A percentile compares a stretch with the other conserved stretches of the same genome.
Evolutionary conservation across 2,797 vertebrate species (phyloP).

Genomic region (Anolis apletophallus): DNA sequence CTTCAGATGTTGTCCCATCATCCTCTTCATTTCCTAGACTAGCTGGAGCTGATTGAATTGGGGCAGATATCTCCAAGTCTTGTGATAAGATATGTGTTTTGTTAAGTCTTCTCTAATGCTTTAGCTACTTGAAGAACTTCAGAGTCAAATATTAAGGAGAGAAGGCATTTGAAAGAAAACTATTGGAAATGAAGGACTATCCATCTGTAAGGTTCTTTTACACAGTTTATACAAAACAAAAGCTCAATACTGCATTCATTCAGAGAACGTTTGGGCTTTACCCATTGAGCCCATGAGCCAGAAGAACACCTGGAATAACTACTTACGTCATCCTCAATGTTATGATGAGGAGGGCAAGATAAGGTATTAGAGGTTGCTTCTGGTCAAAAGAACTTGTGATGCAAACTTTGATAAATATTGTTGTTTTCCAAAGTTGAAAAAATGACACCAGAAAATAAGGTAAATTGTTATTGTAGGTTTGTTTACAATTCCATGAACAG

Average conservation of each 20-base stretch:
- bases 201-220: background rate
- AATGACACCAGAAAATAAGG: background rate
- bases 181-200: background rate
- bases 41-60: too few species aligned
- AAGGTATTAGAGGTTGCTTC: background rate
- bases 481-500: background rate
- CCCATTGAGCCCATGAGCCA: background rate
- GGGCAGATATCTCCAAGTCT: too few species aligned
- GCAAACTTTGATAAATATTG: background rate
- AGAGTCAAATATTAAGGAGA: background rate
- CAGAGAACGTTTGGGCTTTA: background rate
- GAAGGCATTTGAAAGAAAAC: background rate
- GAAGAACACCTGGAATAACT: slow-evolving; percentile 11
- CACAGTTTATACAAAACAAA: background rate
- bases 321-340: background rate
- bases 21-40: background rate
- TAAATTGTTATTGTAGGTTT: slow-evolving; percentile 5
- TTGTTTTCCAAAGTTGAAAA: background rate
- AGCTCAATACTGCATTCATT: background rate
- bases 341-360: background rate
- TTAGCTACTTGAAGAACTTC: background rate
- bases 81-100: background rate
- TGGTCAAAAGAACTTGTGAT: background rate
- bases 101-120: background rate
- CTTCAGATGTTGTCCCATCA: background rate